Conservation (phyloP, 2,888 invertebrate species). For the Phyllotreta cruciferae region DNA sequence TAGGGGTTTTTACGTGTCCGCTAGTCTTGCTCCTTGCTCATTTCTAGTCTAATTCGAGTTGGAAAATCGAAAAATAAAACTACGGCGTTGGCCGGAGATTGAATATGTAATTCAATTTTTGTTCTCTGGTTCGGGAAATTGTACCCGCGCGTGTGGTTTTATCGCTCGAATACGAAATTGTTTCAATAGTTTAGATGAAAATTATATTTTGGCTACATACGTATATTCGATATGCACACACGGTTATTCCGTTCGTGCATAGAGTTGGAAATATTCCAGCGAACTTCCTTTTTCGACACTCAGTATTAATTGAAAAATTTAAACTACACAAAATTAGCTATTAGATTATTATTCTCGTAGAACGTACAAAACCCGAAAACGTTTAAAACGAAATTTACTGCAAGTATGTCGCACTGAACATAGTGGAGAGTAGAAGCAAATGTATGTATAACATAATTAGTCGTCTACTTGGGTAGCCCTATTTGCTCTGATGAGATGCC, state of each 20-base stretch:
- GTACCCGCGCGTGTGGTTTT: slow-evolving; percentile 19
- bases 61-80: slow-evolving; percentile 22
- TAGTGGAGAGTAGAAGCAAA: not conserved
- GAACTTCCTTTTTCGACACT: too few relatives aligned
- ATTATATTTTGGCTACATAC: slow-evolving; percentile 13
- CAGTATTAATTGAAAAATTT: too few relatives aligned
- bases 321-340: too few relatives aligned
- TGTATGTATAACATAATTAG: slow-evolving; percentile 9
- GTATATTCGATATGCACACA: not conserved
- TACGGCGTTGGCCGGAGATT: slow-evolving; percentile 19
- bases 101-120: slow-evolving; percentile 23
- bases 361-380: too few relatives aligned
- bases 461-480: slow-evolving; percentile 21
- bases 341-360: too few relatives aligned
- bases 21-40: slow-evolving; percentile 12
- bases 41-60: slow-evolving; percentile 16
- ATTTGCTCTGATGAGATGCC: slow-evolving; percentile 34
- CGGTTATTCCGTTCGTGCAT: too few relatives aligned
- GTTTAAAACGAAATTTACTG: too few relatives aligned
- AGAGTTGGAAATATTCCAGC: too few relatives aligned
- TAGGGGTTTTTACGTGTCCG: slow-evolving; percentile 2
- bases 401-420: not conserved
- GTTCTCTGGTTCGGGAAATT: slow-evolving; percentile 21
- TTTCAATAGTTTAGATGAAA: slow-evolving; percentile 21
- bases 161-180: slow-evolving; percentile 16